phyloP scores from a whole-genome alignment of 2,797 vertebrate genomes.

The Anguilla marmorata region DNA sequence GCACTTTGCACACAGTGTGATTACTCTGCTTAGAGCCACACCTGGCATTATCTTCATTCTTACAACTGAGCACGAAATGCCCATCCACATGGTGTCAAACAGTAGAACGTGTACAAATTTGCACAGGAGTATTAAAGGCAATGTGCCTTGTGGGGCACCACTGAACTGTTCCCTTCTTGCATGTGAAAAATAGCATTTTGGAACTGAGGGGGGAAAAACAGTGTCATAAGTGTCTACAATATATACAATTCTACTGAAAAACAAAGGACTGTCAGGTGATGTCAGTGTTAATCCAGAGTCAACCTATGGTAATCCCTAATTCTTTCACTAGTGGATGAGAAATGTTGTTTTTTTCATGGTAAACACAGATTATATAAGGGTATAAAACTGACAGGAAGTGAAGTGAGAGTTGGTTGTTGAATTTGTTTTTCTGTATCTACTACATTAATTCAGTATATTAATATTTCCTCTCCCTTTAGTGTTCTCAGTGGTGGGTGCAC shows the following conservation, averaged over 20 bases:
- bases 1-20: background rate
- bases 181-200: background rate
- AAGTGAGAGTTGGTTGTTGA: background rate
- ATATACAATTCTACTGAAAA: background rate
- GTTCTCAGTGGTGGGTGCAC: slow-evolving; percentile 5
- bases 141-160: too few species aligned
- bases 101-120: background rate
- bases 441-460: background rate
- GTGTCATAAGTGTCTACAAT: background rate
- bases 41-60: background rate
- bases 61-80: background rate
- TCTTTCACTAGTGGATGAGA: background rate
- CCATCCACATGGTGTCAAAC: background rate
- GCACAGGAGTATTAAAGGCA: background rate
- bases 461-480: slow-evolving; percentile 2
- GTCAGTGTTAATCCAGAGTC: background rate
- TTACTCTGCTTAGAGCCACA: background rate
- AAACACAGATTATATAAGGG: background rate
- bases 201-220: background rate
- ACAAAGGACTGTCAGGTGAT: background rate
- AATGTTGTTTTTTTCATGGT: background rate
- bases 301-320: background rate
- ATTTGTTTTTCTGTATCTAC: background rate
- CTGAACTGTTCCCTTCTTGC: background rate
- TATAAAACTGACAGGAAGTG: background rate